phyloP scores from a whole-genome alignment of 2,113 vertebrate genomes.

The Lepus timidus region DNA sequence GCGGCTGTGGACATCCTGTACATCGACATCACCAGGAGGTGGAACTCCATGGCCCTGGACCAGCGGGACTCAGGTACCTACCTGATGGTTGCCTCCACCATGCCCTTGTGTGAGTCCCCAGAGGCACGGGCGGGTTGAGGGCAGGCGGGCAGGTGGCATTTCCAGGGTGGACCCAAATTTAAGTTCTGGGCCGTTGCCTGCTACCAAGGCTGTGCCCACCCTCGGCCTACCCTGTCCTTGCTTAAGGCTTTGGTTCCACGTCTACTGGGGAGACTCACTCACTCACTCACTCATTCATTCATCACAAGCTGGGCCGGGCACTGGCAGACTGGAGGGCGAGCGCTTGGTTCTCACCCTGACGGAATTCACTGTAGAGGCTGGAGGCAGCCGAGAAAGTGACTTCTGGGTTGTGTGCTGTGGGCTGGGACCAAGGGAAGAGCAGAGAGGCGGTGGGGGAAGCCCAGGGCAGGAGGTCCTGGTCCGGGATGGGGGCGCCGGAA shows the following conservation, averaged over 20 bases:
- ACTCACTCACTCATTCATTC: fast-evolving
- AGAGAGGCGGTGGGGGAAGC: background rate
- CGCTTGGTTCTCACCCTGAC: background rate
- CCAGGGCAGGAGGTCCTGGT: background rate
- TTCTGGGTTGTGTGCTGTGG: fast-evolving
- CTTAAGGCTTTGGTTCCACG: background rate
- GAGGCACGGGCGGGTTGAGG: too few species aligned
- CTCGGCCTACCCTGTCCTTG: background rate
- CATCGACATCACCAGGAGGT: constrained; percentile 97
- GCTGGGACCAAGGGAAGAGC: background rate
- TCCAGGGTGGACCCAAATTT: background rate
- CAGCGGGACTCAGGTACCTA: constrained; percentile 95
- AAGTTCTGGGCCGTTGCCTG: background rate
- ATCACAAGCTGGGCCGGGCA: background rate
- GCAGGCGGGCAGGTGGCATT: background rate
- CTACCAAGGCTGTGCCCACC: background rate
- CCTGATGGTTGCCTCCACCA: background rate
- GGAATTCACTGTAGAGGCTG: background rate
- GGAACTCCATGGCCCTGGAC: constrained; percentile 90
- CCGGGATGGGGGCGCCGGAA: too few species aligned
- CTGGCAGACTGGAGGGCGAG: background rate
- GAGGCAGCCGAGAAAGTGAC: background rate
- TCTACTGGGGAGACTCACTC: fast-evolving
- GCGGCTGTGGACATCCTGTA: constrained; percentile 97
- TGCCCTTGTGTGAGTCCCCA: background rate